Base-by-base conservation (phyloP, 2,888 invertebrate genomes). In the Allygus modestus region DNA sequence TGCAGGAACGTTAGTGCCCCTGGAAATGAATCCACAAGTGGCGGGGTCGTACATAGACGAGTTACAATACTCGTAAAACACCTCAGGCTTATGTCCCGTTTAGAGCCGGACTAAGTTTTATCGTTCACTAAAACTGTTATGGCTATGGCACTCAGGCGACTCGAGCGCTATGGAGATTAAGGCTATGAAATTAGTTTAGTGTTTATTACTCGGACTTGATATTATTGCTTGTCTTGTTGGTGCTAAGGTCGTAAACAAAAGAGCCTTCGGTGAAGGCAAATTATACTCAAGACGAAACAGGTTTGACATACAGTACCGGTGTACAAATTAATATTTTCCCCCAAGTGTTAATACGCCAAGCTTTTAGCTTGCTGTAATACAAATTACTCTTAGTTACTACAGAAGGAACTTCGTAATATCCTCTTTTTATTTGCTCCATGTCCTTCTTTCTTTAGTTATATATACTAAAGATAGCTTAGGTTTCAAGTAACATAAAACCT, bases 1-100 rank as follows among this genome's bases (percentile, higher is more conserved):
- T n/a, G n/a, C n/a, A n/a, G n/a, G n/a, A n/a, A n/a, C n/a, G n/a
- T n/a, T n/a, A n/a, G n/a, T n/a, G n/a, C n/a, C n/a, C n/a, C n/a
- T n/a, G n/a, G n/a, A n/a, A n/a, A 58, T 58, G 58, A 58, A 23
- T 58, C 58, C 58, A 58, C 58, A 58, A 58, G 58, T 58, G 58
- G 23, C 23, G 26, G 58, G 17, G 58, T 58, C 58, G 20, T 58
- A 58, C 58, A 58, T 26, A 58, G 58, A 2, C 58, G 58, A 2
- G 58, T 58, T 23, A 23, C 58, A 58, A 20, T 23, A 26, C 11
- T 15, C 58, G 12, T 58, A 58, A 58, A 58, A 58, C 58, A 58
- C 58, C 58, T 58, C 23, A 20, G 58, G 58, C 58, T 58, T 58
- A 23, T 26, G 58, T 58, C 12, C 23, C 58, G 58, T 58, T 58